A percentile compares a stretch with the other conserved stretches of the same genome.
These are phyloP conservation scores for Diorhabda carinulata DNA, from an alignment of 1,140 invertebrate genomes.

Conservation along the genomic window DNA sequence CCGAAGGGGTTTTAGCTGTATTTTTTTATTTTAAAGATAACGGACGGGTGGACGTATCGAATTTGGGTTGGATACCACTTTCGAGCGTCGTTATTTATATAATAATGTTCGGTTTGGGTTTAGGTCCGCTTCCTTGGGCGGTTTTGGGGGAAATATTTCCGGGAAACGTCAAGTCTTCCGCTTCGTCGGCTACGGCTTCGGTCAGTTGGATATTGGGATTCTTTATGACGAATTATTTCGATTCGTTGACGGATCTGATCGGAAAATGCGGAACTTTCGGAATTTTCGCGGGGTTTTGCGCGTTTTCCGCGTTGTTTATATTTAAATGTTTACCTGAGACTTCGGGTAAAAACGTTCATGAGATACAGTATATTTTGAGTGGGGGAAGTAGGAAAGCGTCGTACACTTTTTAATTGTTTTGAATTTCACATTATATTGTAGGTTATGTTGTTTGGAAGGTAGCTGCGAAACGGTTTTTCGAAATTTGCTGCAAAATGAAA, in stretches of 20 bases:
- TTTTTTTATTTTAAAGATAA: constrained; percentile 58
- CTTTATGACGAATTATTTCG: constrained; percentile 74
- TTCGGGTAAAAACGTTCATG: constrained; percentile 62
- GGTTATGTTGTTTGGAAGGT: too few relatives aligned
- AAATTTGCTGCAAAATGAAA: too few relatives aligned
- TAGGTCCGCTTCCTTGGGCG: constrained; percentile 81
- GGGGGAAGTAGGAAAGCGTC: constrained; percentile 5
- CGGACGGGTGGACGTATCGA: constrained; percentile 36
- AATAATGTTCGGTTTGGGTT: constrained; percentile 53
- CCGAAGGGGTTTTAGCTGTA: constrained; percentile 53
- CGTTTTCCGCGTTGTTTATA: constrained; percentile 57
- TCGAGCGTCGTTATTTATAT: constrained; percentile 63
- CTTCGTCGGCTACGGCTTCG: constrained; percentile 69
- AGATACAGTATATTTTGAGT: constrained; percentile 58
- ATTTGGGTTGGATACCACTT: constrained; percentile 59
- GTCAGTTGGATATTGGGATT: constrained; percentile 78
- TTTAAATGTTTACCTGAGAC: constrained; percentile 67
- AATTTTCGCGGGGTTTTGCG: constrained; percentile 70
- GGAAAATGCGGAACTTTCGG: constrained; percentile 72
- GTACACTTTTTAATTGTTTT: too few relatives aligned
- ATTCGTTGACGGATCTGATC: constrained; percentile 55
- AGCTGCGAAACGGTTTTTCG: too few relatives aligned
- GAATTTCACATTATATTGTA: too few relatives aligned
- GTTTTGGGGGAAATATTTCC: constrained; percentile 82
- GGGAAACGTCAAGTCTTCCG: constrained; percentile 68